These are phyloP conservation scores for Augiades crinisus DNA, from an alignment of 2,888 invertebrate species.

Conservation along the genomic window DNA sequence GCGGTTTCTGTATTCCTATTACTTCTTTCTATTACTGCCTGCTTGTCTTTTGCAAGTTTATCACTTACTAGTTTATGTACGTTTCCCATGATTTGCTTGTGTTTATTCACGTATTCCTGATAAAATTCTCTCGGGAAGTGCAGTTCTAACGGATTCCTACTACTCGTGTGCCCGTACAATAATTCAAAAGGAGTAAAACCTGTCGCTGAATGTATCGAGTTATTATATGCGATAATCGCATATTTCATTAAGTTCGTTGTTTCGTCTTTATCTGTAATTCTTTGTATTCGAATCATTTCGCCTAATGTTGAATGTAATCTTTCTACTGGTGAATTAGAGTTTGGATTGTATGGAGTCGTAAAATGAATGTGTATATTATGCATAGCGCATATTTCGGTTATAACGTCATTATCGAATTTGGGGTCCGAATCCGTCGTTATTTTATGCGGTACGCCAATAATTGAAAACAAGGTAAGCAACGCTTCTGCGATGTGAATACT, in stretches of 20 bases:
- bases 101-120: too few relatives aligned
- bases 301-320: constrained; percentile 30
- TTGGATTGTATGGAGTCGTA: constrained; percentile 27
- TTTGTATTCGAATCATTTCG: constrained; percentile 31
- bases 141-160: constrained; percentile 38
- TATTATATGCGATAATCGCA: constrained; percentile 38
- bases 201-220: constrained; percentile 37
- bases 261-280: constrained; percentile 35
- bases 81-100: constrained; percentile 47
- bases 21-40: constrained; percentile 27
- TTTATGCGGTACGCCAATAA: too few relatives aligned
- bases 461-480: too few relatives aligned
- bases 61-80: constrained; percentile 30
- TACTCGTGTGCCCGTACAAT: constrained; percentile 37
- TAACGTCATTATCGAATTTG: constrained; percentile 30
- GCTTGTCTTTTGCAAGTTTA: constrained; percentile 28
- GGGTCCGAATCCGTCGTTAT: too few relatives aligned
- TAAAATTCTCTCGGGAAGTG: constrained; percentile 41
- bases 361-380: constrained; percentile 29
- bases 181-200: constrained; percentile 38
- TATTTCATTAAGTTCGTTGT: constrained; percentile 35
- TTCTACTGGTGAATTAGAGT: constrained; percentile 32
- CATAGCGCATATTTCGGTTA: constrained; percentile 22
- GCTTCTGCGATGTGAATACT: too few relatives aligned
- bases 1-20: constrained; percentile 30